phyloP scores from a whole-genome alignment of 2,113 vertebrate genomes.

The Zingel zingel region DNA sequence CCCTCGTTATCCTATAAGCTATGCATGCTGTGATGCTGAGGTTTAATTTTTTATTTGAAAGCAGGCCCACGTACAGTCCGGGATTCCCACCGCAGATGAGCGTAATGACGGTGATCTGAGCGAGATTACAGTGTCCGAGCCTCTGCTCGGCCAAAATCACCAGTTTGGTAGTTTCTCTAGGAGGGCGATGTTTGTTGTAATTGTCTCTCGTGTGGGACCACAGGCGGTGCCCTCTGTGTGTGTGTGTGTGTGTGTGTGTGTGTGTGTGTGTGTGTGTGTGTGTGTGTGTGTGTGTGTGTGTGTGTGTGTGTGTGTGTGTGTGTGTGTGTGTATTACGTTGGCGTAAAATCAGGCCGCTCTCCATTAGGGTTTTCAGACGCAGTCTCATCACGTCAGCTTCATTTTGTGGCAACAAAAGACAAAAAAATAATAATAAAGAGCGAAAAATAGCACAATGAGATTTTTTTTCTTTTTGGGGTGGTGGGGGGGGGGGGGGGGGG shows the following conservation, averaged over 20 bases:
- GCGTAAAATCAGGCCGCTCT: neutral
- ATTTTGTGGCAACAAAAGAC: neutral
- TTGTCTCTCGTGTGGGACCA: constrained; percentile 46
- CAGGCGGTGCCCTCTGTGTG: constrained; percentile 15
- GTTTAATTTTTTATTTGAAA: neutral
- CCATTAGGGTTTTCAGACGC: neutral
- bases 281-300: neutral
- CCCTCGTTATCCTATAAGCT: neutral
- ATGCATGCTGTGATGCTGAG: neutral
- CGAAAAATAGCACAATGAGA: neutral
- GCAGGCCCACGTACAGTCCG: constrained; percentile 22
- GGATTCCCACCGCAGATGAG: constrained; percentile 57
- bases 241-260: constrained; percentile 1
- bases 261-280: constrained; percentile 2
- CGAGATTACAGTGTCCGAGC: constrained; percentile 51
- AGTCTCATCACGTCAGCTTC: neutral
- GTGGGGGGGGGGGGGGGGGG: too few relatives aligned
- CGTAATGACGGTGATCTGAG: constrained; percentile 47
- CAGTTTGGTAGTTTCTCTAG: constrained; percentile 45
- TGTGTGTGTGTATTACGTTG: neutral
- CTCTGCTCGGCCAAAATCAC: constrained; percentile 52
- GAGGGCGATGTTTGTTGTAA: constrained; percentile 52
- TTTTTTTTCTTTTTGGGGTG: neutral
- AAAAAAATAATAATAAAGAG: neutral
- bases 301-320: neutral